These are phyloP conservation scores for Nycticorax nycticorax DNA, from an alignment of 2,113 vertebrate species.

Conservation along the genomic window DNA sequence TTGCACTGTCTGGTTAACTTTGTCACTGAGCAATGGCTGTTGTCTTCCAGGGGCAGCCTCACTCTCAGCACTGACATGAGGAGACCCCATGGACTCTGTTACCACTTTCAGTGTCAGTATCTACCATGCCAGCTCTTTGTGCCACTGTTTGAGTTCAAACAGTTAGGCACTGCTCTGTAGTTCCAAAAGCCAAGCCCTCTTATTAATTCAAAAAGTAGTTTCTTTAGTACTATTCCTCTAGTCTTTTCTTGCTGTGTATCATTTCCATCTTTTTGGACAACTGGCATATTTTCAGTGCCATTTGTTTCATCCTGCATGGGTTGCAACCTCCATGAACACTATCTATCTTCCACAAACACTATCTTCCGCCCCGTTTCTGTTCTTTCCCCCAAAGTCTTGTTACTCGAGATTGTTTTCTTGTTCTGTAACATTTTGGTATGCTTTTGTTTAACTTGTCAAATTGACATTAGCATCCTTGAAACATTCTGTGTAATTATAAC, in stretches of 20 bases:
- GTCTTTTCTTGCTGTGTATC: not conserved
- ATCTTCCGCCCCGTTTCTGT: not conserved
- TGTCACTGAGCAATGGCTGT: not conserved
- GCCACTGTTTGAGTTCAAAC: not conserved
- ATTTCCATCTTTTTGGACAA: not conserved
- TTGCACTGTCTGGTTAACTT: not conserved
- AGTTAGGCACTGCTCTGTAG: not conserved
- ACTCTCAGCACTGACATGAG: not conserved
- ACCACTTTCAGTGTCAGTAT: fast-evolving
- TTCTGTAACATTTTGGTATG: not conserved
- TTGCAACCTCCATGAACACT: not conserved
- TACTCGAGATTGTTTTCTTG: not conserved
- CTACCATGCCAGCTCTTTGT: not conserved
- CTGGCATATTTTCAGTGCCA: not conserved
- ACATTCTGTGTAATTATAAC: not conserved
- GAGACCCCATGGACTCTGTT: not conserved
- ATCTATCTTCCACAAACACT: not conserved
- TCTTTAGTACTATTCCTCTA: not conserved
- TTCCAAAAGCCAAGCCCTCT: not conserved
- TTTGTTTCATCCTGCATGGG: not conserved
- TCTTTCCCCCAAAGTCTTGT: not conserved
- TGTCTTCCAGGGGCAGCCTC: not conserved
- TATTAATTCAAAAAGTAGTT: not conserved
- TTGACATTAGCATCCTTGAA: not conserved
- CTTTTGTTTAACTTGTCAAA: not conserved